Evolutionary conservation across 2,113 vertebrate species (phyloP), one percentile per base, ranked within the genome.

Genomic region (Piaya cayana): DNA sequence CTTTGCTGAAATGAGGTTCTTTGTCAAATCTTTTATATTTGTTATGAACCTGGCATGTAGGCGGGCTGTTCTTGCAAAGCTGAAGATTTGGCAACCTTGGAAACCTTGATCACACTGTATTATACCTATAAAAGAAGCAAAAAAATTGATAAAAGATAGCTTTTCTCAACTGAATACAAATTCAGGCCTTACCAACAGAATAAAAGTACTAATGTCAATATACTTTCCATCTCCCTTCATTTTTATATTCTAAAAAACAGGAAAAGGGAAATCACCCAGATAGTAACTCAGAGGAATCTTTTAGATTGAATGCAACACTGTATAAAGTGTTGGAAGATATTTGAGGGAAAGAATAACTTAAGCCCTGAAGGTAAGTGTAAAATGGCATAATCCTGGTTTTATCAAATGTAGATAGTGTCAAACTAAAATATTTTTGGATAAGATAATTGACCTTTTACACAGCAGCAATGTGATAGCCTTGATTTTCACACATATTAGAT

Each of bases 11-110:
- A 90, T 78, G 5, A 86, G 75, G 29, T 70, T 92, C 56, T 86
- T 81, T 60, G 58, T 71, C 63, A 82, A 86, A 79, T 84, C 53
- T 84, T 91, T 75, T 37, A 14, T 93, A 76, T 84, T 92, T 95
- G 56, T 69, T 83, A 53, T 56, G 62, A 92, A 64, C 22, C 50
- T 64, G 56, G 58, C 60, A 71, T 29, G 88, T 42, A 72, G 69
- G 74, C 0, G 0, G 65, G 72, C 74, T 87, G 65, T 45, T 82
- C 39, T 89, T 84, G 65, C 60, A 86, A 70, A 95, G 39, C 67
- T 89, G 77, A 67, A 91, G 86, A 82, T 87, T 64, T 91, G 77
- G 77, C 60, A 95, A 8, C 43, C 80, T 95, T 92, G 83, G 72
- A 77, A 94, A 84, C 86, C 75, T 88, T 90, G 67, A 96, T 88